Evolutionary conservation across 1,140 invertebrate species (phyloP).

Genomic region (Anoplophora glabripennis): DNA sequence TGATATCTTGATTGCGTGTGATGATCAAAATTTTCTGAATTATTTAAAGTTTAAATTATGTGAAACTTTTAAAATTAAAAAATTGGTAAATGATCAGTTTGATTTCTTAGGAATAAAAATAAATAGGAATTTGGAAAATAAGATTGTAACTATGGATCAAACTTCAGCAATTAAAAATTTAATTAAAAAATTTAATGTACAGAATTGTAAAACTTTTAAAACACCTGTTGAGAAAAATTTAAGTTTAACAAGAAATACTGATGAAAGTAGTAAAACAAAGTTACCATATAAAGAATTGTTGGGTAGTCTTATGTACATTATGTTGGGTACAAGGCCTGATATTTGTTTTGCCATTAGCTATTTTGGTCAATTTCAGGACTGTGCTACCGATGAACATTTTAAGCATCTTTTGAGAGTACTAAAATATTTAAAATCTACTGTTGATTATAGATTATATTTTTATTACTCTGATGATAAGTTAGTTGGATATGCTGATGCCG

Average conservation of each 20-base stretch:
- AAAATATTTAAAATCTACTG: constrained; percentile 33
- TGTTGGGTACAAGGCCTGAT: constrained; percentile 10
- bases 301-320: constrained; percentile 3
- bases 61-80: constrained; percentile 44
- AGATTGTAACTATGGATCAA: constrained; percentile 25
- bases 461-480: constrained; percentile 15
- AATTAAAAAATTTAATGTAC: constrained; percentile 15
- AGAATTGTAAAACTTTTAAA: constrained; percentile 9
- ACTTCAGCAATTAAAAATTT: constrained; percentile 4
- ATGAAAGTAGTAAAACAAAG: constrained; percentile 47
- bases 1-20: neutral
- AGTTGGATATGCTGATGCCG: constrained; percentile 46
- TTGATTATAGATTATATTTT: constrained; percentile 12
- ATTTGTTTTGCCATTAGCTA: constrained; percentile 5
- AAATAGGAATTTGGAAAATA: constrained; percentile 12
- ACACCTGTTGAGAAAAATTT: constrained; percentile 19
- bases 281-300: constrained; percentile 2
- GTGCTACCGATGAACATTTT: constrained; percentile 3
- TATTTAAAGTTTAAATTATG: constrained; percentile 22
- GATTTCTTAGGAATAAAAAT: constrained; percentile 13
- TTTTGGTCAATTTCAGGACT: constrained; percentile 2
- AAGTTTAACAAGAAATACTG: constrained; percentile 38
- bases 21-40: constrained; percentile 40
- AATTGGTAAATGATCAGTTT: constrained; percentile 38
- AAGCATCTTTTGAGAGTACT: constrained; percentile 3